Evolutionary conservation across 35 echinoderm and acorn worm species (phyloP), one percentile per base, ranked within the genome.

Genomic region (Hemicentrotus pulcherrimus): DNA sequence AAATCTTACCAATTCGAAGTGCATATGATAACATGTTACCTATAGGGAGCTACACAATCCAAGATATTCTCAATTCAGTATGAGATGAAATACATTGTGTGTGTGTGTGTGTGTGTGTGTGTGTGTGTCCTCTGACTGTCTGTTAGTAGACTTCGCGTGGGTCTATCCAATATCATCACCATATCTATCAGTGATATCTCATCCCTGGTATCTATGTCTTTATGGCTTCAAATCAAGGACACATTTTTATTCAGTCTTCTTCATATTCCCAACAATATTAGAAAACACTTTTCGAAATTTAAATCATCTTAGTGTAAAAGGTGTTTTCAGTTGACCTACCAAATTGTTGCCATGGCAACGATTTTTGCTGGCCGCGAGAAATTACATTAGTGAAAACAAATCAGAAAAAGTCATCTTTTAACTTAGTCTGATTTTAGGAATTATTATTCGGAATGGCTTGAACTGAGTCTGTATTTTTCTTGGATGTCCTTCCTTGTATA

Each of bases 181-280:
- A 33, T 90, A 45, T 47, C 46, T 33, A 47, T 90, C 88, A 33
- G 19, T 47, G 88, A 90, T 47, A 90, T 90, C 32, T 8, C 88
- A 90, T 90, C 88, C 32, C 15, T 90, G 88, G 88, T 90, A 90
- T 90, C 88, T 90, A 90, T 90, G 88, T 90, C 88, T 28, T 41
- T 13, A 55, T 78, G 28, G 65, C 65, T n/a, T 78, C 65, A 78
- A 22, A 78, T 78, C 65, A 78, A 78, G 65, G 65, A 22, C 9
- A 78, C 7, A 78, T 7, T n/a, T 78, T 78, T 78, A n/a, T 28
- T 28, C 28, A 78, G 16, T 78, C 65, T 78, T 78, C 19, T 4
- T 78, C 65, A 8, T 78, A 78, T n/a, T 78, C 24, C 65, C 65
- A n/a, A 78, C 5, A 59, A 59, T 14, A 59, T 59, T 41, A 41